These are phyloP conservation scores for Poeciliopsis presidionis DNA, from an alignment of 2,797 vertebrate species.

Conservation along the genomic window DNA sequence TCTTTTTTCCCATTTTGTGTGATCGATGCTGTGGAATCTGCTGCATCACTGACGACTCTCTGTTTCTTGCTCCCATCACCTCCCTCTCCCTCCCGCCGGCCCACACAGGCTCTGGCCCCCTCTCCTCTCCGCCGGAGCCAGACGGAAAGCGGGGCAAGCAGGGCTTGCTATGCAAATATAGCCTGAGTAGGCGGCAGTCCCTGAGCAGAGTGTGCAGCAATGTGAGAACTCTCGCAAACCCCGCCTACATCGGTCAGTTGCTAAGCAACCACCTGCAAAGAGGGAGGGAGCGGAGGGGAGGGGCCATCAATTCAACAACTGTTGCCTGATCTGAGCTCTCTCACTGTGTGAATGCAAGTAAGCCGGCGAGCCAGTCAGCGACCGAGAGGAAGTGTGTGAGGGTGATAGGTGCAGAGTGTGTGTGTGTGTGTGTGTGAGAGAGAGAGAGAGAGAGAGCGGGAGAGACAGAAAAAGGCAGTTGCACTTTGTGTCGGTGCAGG, in stretches of 20 bases:
- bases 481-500: conserved; percentile 26
- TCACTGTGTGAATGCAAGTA: conserved; percentile 66
- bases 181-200: conserved; percentile 70
- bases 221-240: conserved; percentile 64
- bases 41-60: conserved; percentile 64
- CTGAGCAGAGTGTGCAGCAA: conserved; percentile 68
- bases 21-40: conserved; percentile 51
- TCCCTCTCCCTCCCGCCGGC: conserved; percentile 31
- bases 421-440: conserved; percentile 14
- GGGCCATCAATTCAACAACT: conserved; percentile 75
- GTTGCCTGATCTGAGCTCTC: conserved; percentile 75
- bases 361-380: conserved; percentile 55
- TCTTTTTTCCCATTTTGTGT: conserved; percentile 16
- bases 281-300: conserved; percentile 50
- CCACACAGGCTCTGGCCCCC: conserved; percentile 50
- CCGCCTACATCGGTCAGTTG: conserved; percentile 76
- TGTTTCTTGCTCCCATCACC: conserved; percentile 48
- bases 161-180: conserved; percentile 75
- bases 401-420: conserved; percentile 46
- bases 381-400: conserved; percentile 47
- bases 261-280: conserved; percentile 65
- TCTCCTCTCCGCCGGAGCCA: conserved; percentile 38
- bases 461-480: conserved; percentile 15
- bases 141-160: conserved; percentile 48
- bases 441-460: background rate